Evolutionary conservation across 2,888 invertebrate species (phyloP).

Genomic region (Parapristionchus giblindavisi): DNA sequence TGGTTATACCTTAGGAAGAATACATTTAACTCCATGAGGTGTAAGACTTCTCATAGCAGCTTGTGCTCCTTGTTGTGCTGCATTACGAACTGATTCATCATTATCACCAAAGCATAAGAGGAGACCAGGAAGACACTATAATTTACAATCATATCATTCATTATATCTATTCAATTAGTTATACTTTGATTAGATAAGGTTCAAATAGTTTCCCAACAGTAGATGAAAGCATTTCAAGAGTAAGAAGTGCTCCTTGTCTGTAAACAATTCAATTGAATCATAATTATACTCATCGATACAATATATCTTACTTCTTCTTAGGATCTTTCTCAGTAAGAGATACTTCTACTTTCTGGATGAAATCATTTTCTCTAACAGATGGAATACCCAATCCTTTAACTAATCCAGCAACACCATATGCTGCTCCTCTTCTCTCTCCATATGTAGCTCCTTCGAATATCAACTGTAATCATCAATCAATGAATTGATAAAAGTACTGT

Average conservation of each 20-base stretch:
- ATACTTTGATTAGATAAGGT: conserved; percentile 90
- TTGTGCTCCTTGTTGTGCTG: conserved; percentile 87
- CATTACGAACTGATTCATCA: conserved; percentile 88
- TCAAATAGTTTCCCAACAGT: conserved; percentile 96
- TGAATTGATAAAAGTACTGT: not conserved
- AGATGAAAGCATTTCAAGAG: conserved; percentile 88
- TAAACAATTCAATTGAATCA: conserved; percentile 40
- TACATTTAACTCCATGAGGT: conserved; percentile 95
- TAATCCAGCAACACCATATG: conserved; percentile 86
- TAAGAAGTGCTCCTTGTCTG: conserved; percentile 85
- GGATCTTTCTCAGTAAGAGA: conserved; percentile 32
- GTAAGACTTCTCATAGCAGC: conserved; percentile 89
- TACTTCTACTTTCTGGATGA: conserved; percentile 25
- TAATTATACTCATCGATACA: not conserved
- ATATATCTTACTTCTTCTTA: conserved; percentile 31
- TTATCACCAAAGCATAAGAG: conserved; percentile 93
- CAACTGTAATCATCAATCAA: conserved; percentile 74
- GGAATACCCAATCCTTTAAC: conserved; percentile 94
- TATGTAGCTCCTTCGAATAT: conserved; percentile 90
- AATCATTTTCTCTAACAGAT: conserved; percentile 75
- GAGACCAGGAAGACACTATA: conserved; percentile 85
- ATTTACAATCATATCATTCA: too few species aligned
- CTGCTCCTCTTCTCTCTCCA: conserved; percentile 92
- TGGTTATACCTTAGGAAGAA: conserved; percentile 86
- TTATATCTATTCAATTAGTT: not conserved